phyloP scores from a whole-genome alignment of 2,113 vertebrate species.

The Amphiprion percula region DNA sequence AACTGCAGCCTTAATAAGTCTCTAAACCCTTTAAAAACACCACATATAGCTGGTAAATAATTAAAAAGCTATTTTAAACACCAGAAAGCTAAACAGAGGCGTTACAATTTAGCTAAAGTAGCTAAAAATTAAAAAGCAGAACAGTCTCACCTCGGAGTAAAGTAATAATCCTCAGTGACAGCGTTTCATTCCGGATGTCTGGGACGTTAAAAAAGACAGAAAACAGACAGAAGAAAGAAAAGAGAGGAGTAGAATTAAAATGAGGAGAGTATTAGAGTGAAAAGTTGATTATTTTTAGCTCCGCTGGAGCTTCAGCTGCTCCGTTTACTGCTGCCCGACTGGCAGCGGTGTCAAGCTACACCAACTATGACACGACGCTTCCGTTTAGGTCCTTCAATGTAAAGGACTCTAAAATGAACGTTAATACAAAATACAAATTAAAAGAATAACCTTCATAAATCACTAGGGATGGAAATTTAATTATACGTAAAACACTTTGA shows the following conservation, averaged over 20 bases:
- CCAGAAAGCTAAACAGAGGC: not conserved
- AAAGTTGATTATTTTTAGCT: constrained; percentile 94
- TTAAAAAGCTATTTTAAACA: not conserved
- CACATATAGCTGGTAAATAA: not conserved
- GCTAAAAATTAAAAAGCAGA: not conserved
- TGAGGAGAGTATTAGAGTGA: constrained; percentile 54
- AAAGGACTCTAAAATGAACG: not conserved
- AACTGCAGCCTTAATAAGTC: not conserved
- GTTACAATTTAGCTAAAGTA: not conserved
- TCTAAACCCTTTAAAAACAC: no score
- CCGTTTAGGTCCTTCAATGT: constrained; percentile 26
- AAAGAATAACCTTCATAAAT: no score
- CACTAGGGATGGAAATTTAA: no score
- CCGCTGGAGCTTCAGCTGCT: constrained; percentile 87
- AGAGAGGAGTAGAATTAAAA: constrained; percentile 22
- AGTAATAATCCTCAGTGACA: constrained; percentile 53
- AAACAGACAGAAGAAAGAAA: not conserved
- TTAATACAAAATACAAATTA: no score
- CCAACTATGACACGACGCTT: fast-evolving
- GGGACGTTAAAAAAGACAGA: constrained; percentile 57
- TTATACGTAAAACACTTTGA: no score
- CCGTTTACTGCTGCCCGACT: constrained; percentile 55
- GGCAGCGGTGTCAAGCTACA: not conserved
- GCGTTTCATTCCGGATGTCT: constrained; percentile 71
- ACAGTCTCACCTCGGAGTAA: constrained; percentile 72